These are phyloP conservation scores for Hetaerina titia DNA, from an alignment of 2,888 invertebrate species.

Conservation along the genomic window DNA sequence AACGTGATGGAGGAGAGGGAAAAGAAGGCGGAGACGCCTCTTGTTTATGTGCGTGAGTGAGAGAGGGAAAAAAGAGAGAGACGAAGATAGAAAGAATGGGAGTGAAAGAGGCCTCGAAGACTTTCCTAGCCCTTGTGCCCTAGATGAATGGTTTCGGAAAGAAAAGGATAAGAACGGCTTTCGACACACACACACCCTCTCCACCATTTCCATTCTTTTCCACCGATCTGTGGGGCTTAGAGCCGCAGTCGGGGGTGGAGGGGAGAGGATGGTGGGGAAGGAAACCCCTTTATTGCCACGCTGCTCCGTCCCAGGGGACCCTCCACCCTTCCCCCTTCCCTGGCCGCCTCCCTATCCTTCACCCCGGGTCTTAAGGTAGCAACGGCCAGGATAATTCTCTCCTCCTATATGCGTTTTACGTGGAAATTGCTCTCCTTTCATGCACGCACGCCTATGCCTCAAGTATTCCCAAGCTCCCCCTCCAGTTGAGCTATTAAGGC, in stretches of 20 bases:
- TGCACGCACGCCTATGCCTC: neutral
- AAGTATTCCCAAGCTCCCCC: neutral
- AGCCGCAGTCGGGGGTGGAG: neutral
- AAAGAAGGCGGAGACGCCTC: too few species aligned
- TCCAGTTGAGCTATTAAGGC: neutral
- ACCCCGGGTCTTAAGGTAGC: neutral
- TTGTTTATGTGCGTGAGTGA: neutral
- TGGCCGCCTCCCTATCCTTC: neutral
- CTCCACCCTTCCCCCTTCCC: neutral
- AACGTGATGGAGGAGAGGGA: too few species aligned
- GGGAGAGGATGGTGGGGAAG: neutral
- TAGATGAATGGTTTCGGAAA: neutral
- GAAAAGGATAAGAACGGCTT: neutral
- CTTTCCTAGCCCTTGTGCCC: neutral
- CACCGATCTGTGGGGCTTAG: neutral
- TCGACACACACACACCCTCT: neutral
- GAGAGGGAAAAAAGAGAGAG: neutral
- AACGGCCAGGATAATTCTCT: neutral
- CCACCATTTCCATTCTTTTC: neutral
- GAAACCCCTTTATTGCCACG: neutral
- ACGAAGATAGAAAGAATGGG: neutral
- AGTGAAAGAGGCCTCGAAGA: neutral
- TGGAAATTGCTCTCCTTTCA: neutral
- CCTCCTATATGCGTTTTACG: neutral
- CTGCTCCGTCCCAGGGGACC: neutral